phyloP scores from a whole-genome alignment of 1,140 invertebrate genomes.

The Pogonomyrmex californicus region DNA sequence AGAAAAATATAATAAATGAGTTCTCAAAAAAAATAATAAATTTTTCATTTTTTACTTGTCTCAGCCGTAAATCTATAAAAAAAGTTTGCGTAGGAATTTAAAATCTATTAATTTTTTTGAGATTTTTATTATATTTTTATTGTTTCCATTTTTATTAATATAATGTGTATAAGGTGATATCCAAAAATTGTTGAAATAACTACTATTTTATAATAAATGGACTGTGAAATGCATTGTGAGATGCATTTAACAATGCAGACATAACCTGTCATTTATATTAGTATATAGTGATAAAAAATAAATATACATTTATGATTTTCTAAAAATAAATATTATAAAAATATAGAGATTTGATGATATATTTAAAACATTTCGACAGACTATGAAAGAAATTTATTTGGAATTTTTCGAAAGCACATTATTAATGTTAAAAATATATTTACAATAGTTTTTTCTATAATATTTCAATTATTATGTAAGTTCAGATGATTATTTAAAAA shows the following conservation, averaged over 20 bases:
- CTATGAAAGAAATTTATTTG: not conserved
- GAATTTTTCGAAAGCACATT: not conserved
- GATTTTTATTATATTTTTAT: not conserved
- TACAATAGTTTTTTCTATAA: not conserved
- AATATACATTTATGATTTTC: not conserved
- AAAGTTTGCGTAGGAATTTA: not conserved
- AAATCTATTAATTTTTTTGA: not conserved
- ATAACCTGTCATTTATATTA: not conserved
- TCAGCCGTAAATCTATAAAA: not conserved
- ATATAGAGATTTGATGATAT: not conserved
- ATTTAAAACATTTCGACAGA: not conserved
- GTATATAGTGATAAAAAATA: not conserved
- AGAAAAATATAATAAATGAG: not conserved
- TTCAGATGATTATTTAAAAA: not conserved
- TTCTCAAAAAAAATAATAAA: not conserved
- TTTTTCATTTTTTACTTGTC: not conserved
- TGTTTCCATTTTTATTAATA: not conserved
- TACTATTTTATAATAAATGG: not conserved
- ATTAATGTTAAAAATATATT: constrained; percentile 24
- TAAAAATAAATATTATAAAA: constrained; percentile 8
- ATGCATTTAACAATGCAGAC: not conserved
- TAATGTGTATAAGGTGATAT: not conserved
- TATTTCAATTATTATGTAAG: not conserved
- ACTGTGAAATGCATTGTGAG: not conserved
- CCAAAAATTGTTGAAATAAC: not conserved